Evolutionary conservation across 2,888 invertebrate genomes (phyloP), one percentile per base, ranked within the genome.

Genomic region (Eurytoma adleriae): DNA sequence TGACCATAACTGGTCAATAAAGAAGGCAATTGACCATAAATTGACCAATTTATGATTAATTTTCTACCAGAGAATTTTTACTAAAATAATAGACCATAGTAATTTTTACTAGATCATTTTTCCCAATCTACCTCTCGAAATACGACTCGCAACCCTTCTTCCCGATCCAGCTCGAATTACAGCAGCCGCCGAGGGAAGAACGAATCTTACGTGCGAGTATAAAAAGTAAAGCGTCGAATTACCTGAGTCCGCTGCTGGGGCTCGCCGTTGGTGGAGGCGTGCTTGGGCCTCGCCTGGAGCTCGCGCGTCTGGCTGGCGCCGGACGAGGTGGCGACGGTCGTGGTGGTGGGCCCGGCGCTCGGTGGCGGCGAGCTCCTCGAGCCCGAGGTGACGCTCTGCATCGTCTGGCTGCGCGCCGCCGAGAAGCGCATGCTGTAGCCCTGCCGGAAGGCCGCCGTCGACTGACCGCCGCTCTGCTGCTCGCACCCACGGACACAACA

Each of bases 351-450:
- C 24, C 86, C 85, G 13, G 81, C 77, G 54, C 84, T 87, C 54
- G 87, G 84, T 24, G 89, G 86, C 12, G 90, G 90, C 83, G 90
- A 90, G 83, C 90, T 90, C 27, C 89, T 84, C 61, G 89, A 90
- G 52, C 86, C 88, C 50, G 91, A 91, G 64, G 92, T 92, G 87
- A 92, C 91, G 84, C 92, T 92, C 87, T 92, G 92, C 87, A 92
- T 91, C 64, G 92, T 92, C 85, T 92, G 92, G 78, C 92, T 92
- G 72, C 92, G 88, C 10, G 91, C 90, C 48, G 88, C 90, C 20
- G 91, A 87, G 84, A 92, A 92, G 82, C 91, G 88, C 92, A 92
- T 92, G 86, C 92, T 92, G 88, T 91, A 91, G 14, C 79, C 89
- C 89, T 27, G 90, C 89, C 59, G 91, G 87, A 67, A 87, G 88